Evolutionary conservation across 1,140 invertebrate genomes (phyloP), one percentile per base, ranked within the genome.

Genomic region (Nomia melanderi): DNA sequence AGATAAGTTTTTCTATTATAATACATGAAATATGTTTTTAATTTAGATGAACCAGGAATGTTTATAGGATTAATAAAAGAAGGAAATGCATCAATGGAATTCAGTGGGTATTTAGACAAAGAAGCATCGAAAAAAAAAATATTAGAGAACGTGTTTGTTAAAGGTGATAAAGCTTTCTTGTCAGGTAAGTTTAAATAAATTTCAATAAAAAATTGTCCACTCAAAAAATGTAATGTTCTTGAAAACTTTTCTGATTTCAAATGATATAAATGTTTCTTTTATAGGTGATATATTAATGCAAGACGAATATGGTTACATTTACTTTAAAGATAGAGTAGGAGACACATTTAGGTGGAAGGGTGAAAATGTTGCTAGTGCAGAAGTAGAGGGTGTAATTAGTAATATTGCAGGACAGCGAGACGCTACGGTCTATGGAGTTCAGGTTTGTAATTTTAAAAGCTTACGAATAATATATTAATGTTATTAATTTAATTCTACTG

Each of bases 291-390:
- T 96, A 57, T 86, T 97, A 60, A 92, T 94, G 12, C 94, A 95
- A 93, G 96, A 97, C 88, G 93, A 95, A 79, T 92, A 94, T 71
- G 96, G 96, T 25, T 96, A 96, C 87, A 92, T 96, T 70, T 96
- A 95, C 85, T 97, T 97, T 92, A 93, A 89, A 94, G 96, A 96
- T 83, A 93, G 96, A 74, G 95, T 95, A 17, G 96, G 96, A 14
- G 96, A 96, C 83, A 96, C 96, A 7, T 96, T 95, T 88, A 93
- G 95, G 39, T 93, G 93, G 93, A 94, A 95, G 84, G 96, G 96
- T n/a, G 96, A 97, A 91, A 97, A 97, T 89, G 96, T 97, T 7
- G 95, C 95, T 1, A 96, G 96, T 3, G 93, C 94, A 12, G 96
- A 97, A 92, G 96, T 97, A 1, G 96, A 97, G 90, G 94, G 93